Percentiles rank a stretch among this genome's conserved stretches.
Conservation (phyloP, 1,140 invertebrate species). For the Caerostris extrusa region DNA sequence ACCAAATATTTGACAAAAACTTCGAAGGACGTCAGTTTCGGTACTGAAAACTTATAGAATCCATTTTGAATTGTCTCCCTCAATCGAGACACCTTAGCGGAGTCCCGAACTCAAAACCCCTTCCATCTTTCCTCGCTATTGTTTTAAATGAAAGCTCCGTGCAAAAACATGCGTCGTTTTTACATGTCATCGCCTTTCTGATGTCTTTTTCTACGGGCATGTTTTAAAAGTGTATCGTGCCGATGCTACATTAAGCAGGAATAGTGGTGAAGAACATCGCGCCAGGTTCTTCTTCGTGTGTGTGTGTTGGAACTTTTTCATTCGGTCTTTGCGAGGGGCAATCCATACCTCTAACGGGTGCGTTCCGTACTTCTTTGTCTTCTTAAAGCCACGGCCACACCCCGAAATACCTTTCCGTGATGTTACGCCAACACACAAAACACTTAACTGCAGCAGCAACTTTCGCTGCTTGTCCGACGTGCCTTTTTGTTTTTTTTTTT, state of each 20-base stretch:
- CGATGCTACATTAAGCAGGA: slow-evolving; percentile 51
- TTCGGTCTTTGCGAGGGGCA: not conserved
- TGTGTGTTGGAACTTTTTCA: not conserved
- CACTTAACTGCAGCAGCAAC: slow-evolving; percentile 62
- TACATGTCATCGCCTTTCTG: slow-evolving; percentile 60
- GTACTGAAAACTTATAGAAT: not conserved
- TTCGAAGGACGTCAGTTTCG: no score
- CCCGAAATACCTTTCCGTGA: slow-evolving; percentile 56
- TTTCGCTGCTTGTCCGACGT: not conserved
- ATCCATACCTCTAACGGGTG: slow-evolving; percentile 70
- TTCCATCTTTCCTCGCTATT: slow-evolving; percentile 1
- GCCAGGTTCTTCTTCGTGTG: not conserved
- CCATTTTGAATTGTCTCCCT: not conserved
- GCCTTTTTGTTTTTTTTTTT: slow-evolving; percentile 27
- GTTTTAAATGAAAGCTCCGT: slow-evolving; percentile 14
- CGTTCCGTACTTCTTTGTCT: slow-evolving; percentile 54
- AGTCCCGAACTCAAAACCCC: not conserved
- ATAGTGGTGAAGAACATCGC: not conserved
- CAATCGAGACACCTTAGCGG: not conserved
- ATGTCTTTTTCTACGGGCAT: slow-evolving; percentile 30
- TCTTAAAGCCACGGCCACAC: slow-evolving; percentile 44
- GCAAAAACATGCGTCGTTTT: slow-evolving; percentile 45
- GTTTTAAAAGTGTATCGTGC: slow-evolving; percentile 37
- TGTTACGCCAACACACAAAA: slow-evolving; percentile 68
- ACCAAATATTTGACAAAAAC: no score